Conservation (phyloP, 2,113 vertebrate genomes). For the Amphiprion ocellaris region DNA sequence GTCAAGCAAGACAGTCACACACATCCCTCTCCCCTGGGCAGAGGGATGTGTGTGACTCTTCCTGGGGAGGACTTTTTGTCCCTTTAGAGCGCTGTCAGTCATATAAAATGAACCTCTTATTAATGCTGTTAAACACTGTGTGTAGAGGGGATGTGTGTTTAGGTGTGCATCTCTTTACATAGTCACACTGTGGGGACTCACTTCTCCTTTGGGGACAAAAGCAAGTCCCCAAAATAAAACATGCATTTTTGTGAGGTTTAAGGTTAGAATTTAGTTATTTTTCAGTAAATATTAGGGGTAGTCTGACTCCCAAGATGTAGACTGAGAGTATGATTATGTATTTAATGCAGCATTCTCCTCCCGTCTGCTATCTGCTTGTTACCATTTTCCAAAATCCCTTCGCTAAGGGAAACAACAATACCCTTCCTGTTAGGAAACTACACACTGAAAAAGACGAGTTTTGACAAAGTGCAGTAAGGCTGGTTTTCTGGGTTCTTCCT, state of each 20-base stretch:
- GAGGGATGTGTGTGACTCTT: neutral
- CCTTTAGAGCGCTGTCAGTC: slow-evolving; percentile 42
- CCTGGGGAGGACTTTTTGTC: neutral
- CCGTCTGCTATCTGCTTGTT: too few relatives aligned
- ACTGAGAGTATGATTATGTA: too few relatives aligned
- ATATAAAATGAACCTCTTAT: slow-evolving; percentile 28
- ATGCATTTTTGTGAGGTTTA: neutral
- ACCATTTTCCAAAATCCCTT: too few relatives aligned
- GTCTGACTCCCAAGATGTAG: too few relatives aligned
- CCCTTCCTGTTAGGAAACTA: too few relatives aligned
- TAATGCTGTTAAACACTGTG: slow-evolving; percentile 14
- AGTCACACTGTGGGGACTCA: neutral
- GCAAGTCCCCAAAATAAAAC: neutral
- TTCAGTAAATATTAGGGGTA: too few relatives aligned
- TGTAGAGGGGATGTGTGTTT: neutral
- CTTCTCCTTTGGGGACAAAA: neutral
- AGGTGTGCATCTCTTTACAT: neutral
- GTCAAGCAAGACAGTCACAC: slow-evolving; percentile 30
- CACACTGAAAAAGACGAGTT: too few relatives aligned
- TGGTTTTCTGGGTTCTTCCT: too few relatives aligned
- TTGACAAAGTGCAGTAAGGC: too few relatives aligned
- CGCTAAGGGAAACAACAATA: too few relatives aligned
- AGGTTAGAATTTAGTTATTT: too few relatives aligned
- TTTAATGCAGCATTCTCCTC: too few relatives aligned
- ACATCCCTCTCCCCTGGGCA: slow-evolving; percentile 7